phyloP scores from a whole-genome alignment of 2,888 invertebrate genomes.

The Noctua janthina region DNA sequence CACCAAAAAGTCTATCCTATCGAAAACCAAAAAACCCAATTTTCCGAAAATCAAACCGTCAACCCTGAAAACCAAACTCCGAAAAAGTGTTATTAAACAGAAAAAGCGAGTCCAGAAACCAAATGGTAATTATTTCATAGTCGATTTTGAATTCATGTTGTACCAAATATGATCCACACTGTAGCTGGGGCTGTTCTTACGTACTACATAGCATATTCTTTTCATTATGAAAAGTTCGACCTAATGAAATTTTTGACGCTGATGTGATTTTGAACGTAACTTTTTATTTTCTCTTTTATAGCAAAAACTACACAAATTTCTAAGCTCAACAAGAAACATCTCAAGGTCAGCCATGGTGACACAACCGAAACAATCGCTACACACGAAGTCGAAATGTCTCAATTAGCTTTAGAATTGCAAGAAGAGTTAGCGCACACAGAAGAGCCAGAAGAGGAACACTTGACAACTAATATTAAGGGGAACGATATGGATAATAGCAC shows the following conservation, averaged over 20 bases:
- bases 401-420: slow-evolving; percentile 68
- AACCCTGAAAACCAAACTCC: background rate
- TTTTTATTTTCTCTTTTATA: slow-evolving; percentile 30
- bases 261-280: background rate
- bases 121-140: slow-evolving; percentile 39
- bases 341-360: background rate
- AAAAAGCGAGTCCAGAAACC: slow-evolving; percentile 3
- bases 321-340: slow-evolving; percentile 14
- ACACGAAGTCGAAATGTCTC: slow-evolving; percentile 40
- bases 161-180: background rate
- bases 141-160: background rate
- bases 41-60: background rate
- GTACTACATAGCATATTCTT: background rate
- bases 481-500: background rate
- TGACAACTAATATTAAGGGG: background rate
- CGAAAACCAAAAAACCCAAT: background rate
- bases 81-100: background rate
- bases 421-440: slow-evolving; percentile 62
- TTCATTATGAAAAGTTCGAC: background rate
- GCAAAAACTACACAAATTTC: background rate
- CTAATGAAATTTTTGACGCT: background rate
- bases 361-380: background rate
- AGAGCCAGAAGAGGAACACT: background rate
- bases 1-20: background rate
- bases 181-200: too few relatives aligned